These are phyloP conservation scores for Channa maculata DNA, from an alignment of 2,113 vertebrate genomes.

Conservation along the genomic window DNA sequence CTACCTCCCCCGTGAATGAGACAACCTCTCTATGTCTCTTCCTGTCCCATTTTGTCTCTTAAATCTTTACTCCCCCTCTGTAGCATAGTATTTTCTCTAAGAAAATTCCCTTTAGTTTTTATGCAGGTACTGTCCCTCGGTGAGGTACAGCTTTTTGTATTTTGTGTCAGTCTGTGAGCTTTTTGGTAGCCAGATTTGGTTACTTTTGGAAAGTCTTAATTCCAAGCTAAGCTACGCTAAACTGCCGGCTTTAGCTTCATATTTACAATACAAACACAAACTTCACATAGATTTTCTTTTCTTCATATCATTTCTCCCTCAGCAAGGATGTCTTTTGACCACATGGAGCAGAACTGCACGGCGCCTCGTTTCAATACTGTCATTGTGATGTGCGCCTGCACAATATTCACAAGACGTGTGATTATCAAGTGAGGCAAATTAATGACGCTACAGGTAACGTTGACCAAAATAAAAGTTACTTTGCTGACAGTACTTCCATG, in stretches of 20 bases:
- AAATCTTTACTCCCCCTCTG: background rate
- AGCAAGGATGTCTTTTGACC: too few relatives aligned
- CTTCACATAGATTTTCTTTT: too few relatives aligned
- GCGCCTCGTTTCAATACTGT: too few relatives aligned
- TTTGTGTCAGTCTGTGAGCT: background rate
- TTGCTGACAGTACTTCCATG: too few relatives aligned
- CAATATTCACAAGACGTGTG: too few relatives aligned
- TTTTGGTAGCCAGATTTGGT: background rate
- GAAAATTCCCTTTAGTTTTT: background rate
- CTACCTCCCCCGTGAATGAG: conserved; percentile 51
- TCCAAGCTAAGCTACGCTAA: background rate
- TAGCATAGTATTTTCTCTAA: background rate
- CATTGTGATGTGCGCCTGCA: too few relatives aligned
- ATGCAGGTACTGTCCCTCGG: background rate
- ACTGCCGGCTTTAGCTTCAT: background rate
- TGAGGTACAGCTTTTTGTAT: too few relatives aligned
- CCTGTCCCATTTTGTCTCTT: conserved; percentile 39
- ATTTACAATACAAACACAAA: background rate
- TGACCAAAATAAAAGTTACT: too few relatives aligned
- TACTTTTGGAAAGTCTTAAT: background rate
- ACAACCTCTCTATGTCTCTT: conserved; percentile 29
- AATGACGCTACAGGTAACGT: too few relatives aligned
- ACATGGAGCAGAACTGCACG: too few relatives aligned
- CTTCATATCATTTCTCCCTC: too few relatives aligned
- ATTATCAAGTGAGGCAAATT: too few relatives aligned